These are phyloP conservation scores for Darevskia mixta DNA, from an alignment of 2,797 vertebrate species.

Conservation along the genomic window DNA sequence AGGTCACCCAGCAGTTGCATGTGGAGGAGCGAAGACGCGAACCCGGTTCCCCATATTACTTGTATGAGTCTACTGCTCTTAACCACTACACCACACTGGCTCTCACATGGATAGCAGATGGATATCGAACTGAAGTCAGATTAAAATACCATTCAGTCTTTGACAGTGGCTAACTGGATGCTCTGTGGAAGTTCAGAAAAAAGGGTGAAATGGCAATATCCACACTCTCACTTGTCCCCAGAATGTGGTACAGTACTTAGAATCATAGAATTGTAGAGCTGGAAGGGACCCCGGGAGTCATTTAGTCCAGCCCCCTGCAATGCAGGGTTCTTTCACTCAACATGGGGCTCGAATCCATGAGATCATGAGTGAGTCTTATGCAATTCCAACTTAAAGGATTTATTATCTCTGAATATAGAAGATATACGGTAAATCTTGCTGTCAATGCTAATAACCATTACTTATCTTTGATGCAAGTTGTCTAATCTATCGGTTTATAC, in stretches of 20 bases:
- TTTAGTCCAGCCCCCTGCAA: too few species aligned
- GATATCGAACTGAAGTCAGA: too few species aligned
- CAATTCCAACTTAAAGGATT: not conserved
- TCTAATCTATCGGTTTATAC: not conserved
- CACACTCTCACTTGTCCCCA: not conserved
- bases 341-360: too few species aligned
- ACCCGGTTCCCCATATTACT: too few species aligned
- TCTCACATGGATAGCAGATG: not conserved
- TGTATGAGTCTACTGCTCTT: too few species aligned
- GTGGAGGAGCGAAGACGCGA: too few species aligned
- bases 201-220: not conserved
- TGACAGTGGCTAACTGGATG: not conserved
- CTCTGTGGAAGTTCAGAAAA: not conserved
- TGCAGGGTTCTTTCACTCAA: too few species aligned
- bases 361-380: too few species aligned
- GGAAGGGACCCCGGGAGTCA: too few species aligned
- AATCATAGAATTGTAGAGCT: not conserved
- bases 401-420: not conserved
- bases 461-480: not conserved
- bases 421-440: not conserved
- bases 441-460: not conserved
- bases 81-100: too few species aligned
- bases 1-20: too few species aligned
- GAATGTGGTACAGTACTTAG: not conserved
- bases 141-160: not conserved